Percentiles rank a stretch among this genome's conserved stretches.
phyloP scores from a whole-genome alignment of 2,113 vertebrate species.

The Nycticorax nycticorax region DNA sequence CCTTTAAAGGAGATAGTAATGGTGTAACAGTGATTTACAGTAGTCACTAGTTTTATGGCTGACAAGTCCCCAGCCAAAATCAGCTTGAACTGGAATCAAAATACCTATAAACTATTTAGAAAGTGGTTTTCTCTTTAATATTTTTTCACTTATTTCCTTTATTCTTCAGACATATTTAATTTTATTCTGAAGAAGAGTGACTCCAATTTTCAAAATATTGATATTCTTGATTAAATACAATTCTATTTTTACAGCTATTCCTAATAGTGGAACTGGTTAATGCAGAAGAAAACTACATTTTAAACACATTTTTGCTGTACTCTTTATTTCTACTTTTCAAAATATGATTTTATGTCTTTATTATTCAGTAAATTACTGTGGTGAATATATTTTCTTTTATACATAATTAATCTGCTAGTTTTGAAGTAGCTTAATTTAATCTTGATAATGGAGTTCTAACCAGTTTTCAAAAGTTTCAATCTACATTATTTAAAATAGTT shows the following conservation, averaged over 20 bases:
- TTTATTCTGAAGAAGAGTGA: neutral
- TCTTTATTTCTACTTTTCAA: neutral
- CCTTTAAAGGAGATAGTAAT: neutral
- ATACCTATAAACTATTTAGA: neutral
- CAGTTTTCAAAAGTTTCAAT: conserved; percentile 1
- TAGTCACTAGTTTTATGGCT: neutral
- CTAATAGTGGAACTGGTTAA: neutral
- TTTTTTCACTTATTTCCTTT: neutral
- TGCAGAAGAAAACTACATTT: neutral
- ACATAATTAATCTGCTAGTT: neutral
- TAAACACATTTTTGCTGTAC: neutral
- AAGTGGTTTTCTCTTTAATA: neutral
- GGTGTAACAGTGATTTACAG: neutral
- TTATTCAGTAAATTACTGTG: neutral
- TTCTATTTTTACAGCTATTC: neutral
- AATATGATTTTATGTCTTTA: neutral
- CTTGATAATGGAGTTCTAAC: conserved; percentile 1
- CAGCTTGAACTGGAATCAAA: neutral
- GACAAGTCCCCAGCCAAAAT: neutral
- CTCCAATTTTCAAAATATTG: neutral
- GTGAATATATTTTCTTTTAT: neutral
- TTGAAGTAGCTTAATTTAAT: conserved; percentile 2
- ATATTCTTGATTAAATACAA: neutral
- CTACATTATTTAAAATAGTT: conserved; percentile 25
- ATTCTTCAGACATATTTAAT: neutral